Evolutionary conservation across 1,140 invertebrate species (phyloP), one percentile per base, ranked within the genome.

Genomic region (Cherax destructor): DNA sequence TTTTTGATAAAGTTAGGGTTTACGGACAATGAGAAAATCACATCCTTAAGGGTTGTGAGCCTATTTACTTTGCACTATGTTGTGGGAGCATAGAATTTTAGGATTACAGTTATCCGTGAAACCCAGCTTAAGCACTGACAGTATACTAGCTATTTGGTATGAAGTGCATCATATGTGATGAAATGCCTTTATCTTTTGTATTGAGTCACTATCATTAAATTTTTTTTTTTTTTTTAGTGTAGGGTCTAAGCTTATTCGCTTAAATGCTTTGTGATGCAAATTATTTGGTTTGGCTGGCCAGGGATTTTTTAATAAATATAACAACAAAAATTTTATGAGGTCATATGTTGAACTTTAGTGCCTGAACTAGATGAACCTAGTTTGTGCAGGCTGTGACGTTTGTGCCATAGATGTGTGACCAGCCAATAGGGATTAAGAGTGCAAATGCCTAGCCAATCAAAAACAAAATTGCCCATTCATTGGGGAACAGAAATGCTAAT

Each of bases 401-500:
- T 91, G 88, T 91, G 88, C 88, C 88, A 91, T 91, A 91, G 83
- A 91, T 83, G 72, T 50, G 83, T 85, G 88, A 91, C 74, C 83
- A 85, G 76, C 83, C 81, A 85, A 79, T 79, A 86, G 56, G 56
- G 81, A 91, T 18, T 84, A 91, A 91, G 59, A 69, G 61, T 81
- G 78, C 86, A 41, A 69, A 85, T 80, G 59, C 81, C 74, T 91
- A 91, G 83, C 83, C 76, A 91, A 91, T 91, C 88, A 91, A 91
- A 91, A 83, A 74, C n/a, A 78, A 61, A 30, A 65, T 91, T 78
- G 61, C 77, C 76, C 74, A 85, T 24, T 78, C 24, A 80, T 49
- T 69, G 18, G 77, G 30, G 83, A 85, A 91, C 49, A 65, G 47
- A 79, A 52, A 80, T 91, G 83, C 77, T 72, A 79, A 72, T 72